A percentile compares a stretch with the other conserved stretches of the same genome.
Conservation (phyloP, 2,797 vertebrate species). For the Danio albolineatus region DNA sequence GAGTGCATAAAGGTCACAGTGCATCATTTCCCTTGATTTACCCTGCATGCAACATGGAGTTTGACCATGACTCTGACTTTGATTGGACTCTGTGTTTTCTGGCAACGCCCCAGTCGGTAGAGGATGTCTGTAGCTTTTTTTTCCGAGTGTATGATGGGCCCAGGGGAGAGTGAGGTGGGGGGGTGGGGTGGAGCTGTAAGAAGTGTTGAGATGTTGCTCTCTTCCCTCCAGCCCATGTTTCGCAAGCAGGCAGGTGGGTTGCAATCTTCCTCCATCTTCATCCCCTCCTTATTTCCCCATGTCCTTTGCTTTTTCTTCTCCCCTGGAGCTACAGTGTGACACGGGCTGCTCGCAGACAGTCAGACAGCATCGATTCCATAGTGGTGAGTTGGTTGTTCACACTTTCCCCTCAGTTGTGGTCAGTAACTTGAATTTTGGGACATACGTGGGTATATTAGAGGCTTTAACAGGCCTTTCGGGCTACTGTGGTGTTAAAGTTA, state of each 20-base stretch:
- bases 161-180: constrained; percentile 44
- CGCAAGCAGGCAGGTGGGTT: constrained; percentile 58
- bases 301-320: constrained; percentile 3
- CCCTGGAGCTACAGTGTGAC: constrained; percentile 19
- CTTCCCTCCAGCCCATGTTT: constrained; percentile 35
- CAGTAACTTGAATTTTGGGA: constrained; percentile 24
- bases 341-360: constrained; percentile 31
- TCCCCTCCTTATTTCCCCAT: not conserved
- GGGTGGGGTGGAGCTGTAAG: constrained; percentile 33
- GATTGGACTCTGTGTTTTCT: constrained; percentile 34
- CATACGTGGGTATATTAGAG: constrained; percentile 11
- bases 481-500: not conserved
- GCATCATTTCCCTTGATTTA: constrained; percentile 9
- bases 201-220: constrained; percentile 22
- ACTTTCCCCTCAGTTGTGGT: not conserved
- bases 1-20: not conserved
- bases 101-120: constrained; percentile 22
- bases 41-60: constrained; percentile 7
- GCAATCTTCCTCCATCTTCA: constrained; percentile 27
- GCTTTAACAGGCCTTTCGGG: constrained; percentile 17
- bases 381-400: constrained; percentile 59
- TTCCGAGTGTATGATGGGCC: constrained; percentile 40
- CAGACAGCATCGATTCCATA: constrained; percentile 34
- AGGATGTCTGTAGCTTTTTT: constrained; percentile 36
- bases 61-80: constrained; percentile 18